A percentile compares a stretch with the other conserved stretches of the same genome.
Evolutionary conservation across 2,113 vertebrate genomes (phyloP).

Genomic region (Microcebus griseorufus): DNA sequence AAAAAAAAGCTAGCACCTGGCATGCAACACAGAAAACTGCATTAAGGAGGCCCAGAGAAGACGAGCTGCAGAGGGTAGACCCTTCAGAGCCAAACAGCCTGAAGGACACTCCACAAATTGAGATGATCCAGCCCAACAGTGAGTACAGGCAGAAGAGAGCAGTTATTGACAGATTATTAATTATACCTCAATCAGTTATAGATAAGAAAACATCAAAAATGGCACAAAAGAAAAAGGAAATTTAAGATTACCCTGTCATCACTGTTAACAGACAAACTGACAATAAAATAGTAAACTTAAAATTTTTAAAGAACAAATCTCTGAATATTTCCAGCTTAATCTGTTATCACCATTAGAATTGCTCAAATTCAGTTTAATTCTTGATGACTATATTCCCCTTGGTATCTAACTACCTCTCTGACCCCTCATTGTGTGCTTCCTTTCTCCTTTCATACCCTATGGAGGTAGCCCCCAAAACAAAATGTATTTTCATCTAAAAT

Average conservation of each 20-base stretch:
- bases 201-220: too few species aligned
- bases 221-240: too few species aligned
- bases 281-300: too few species aligned
- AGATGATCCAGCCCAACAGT: neutral
- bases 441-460: neutral
- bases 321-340: too few species aligned
- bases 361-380: too few species aligned
- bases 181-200: too few species aligned
- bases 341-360: too few species aligned
- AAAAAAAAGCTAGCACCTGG: neutral
- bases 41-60: neutral
- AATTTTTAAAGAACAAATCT: too few species aligned
- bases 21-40: neutral
- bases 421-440: neutral
- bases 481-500: neutral
- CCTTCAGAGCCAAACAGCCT: neutral
- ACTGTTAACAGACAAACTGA: too few species aligned
- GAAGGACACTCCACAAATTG: neutral
- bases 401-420: neutral
- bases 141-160: neutral
- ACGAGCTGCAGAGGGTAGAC: neutral
- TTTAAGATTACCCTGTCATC: too few species aligned
- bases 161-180: neutral
- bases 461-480: neutral
- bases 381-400: too few species aligned